Conservation (phyloP, 2,888 invertebrate genomes). For the Tetramorium bicarinatum region DNA sequence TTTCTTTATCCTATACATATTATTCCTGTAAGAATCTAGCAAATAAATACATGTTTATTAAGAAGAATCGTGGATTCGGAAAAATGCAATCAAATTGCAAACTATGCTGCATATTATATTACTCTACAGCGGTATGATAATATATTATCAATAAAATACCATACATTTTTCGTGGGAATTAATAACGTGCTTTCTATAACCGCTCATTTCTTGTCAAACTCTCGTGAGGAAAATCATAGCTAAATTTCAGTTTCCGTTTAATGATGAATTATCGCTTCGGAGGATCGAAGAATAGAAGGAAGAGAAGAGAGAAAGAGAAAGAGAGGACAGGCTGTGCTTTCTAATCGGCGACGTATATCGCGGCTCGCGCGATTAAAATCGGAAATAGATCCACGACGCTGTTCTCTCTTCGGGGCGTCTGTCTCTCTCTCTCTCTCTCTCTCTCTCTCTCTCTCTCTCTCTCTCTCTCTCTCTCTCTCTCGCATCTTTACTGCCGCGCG, state of each 20-base stretch:
- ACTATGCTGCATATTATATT: background rate
- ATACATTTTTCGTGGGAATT: background rate
- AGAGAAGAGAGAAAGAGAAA: background rate
- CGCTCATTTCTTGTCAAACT: background rate
- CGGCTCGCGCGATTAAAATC: slow-evolving; percentile 36
- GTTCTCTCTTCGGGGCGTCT: slow-evolving; percentile 30
- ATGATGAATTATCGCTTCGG: slow-evolving; percentile 17
- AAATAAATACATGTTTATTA: background rate
- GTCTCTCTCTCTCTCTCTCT: slow-evolving; percentile 55
- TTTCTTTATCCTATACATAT: too few species aligned
- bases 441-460: slow-evolving; percentile 56
- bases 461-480: slow-evolving; percentile 55
- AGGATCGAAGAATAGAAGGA: background rate
- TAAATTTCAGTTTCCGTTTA: slow-evolving; percentile 22
- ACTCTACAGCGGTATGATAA: background rate
- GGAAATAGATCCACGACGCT: slow-evolving; percentile 29
- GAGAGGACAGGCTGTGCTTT: slow-evolving; percentile 2
- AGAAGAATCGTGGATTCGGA: background rate
- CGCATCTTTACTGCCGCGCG: slow-evolving; percentile 20
- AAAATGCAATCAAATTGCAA: background rate
- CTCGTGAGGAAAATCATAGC: background rate
- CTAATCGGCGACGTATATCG: slow-evolving; percentile 42
- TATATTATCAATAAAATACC: background rate
- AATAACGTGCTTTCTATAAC: background rate
- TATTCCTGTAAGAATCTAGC: background rate